These are phyloP conservation scores for Oxystoma pomonae DNA, from an alignment of 2,888 invertebrate species.

Conservation along the genomic window DNA sequence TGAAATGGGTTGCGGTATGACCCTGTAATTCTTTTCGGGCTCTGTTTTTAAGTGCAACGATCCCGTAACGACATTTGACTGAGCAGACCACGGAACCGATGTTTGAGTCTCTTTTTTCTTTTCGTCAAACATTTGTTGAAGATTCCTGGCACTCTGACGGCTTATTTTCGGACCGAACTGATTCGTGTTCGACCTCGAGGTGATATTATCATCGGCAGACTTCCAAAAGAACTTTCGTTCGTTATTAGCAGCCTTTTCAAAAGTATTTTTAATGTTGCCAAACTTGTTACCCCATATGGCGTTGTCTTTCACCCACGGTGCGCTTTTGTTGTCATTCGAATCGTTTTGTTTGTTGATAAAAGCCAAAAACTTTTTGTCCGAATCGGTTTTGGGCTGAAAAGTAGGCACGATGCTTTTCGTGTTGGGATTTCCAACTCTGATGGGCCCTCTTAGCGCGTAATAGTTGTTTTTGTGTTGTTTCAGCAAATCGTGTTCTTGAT, in stretches of 20 bases:
- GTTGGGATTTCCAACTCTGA: conserved; percentile 51
- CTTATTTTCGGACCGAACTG: conserved; percentile 45
- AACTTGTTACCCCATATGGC: conserved; percentile 78
- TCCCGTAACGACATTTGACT: conserved; percentile 16
- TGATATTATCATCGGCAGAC: conserved; percentile 52
- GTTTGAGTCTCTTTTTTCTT: conserved; percentile 39
- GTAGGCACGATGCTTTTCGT: conserved; percentile 51
- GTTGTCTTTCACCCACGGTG: conserved; percentile 35
- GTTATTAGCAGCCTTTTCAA: conserved; percentile 59
- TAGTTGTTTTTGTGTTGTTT: conserved; percentile 43
- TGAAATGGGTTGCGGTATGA: conserved; percentile 49
- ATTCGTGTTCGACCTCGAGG: conserved; percentile 33
- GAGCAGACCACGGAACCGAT: conserved; percentile 20
- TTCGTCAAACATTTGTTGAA: conserved; percentile 46
- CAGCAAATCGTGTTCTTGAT: conserved; percentile 39
- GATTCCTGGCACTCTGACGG: conserved; percentile 40
- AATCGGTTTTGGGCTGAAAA: conserved; percentile 79
- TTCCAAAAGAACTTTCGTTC: conserved; percentile 62
- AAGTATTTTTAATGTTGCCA: conserved; percentile 76
- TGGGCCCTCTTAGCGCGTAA: conserved; percentile 55
- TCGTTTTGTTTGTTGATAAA: conserved; percentile 74
- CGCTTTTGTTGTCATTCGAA: conserved; percentile 34
- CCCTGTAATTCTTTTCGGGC: conserved; percentile 45
- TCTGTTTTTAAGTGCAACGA: conserved; percentile 36
- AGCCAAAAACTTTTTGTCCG: conserved; percentile 78